Conservation (phyloP, 2,113 vertebrate species). For the Sander vitreus region DNA sequence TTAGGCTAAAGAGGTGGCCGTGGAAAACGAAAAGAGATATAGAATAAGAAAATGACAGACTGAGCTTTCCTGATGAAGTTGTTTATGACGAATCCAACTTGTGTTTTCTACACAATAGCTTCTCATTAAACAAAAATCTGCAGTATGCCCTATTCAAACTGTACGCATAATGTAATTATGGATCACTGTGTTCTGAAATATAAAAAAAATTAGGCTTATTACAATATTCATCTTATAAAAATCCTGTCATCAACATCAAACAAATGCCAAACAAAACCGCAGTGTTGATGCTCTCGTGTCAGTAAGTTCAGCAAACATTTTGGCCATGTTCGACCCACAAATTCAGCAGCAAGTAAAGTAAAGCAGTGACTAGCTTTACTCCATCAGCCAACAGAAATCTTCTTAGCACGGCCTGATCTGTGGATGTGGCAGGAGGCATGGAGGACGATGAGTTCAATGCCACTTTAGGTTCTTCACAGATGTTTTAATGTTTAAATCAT, state of each 20-base stretch:
- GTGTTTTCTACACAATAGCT: not conserved
- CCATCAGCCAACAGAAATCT: conserved; percentile 68
- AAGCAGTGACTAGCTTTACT: conserved; percentile 65
- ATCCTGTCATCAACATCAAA: not conserved
- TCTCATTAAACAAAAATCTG: not conserved
- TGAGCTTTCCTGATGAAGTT: not conserved
- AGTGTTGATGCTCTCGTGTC: conserved; percentile 24
- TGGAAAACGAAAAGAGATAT: conserved; percentile 5
- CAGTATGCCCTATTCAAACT: not conserved
- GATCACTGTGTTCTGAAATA: not conserved
- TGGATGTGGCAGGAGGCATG: conserved; percentile 71
- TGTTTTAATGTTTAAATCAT: conserved; percentile 1
- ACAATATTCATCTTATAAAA: not conserved
- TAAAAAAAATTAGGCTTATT: not conserved
- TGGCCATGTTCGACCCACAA: conserved; percentile 59
- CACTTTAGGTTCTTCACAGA: conserved; percentile 32
- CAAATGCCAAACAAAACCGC: not conserved
- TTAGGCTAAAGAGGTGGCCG: conserved; percentile 30
- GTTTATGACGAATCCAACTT: not conserved
- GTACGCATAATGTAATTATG: not conserved
- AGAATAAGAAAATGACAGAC: conserved; percentile 1
- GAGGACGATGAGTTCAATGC: conserved; percentile 46
- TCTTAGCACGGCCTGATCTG: conserved; percentile 77
- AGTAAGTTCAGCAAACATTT: conserved; percentile 36
- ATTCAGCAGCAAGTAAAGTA: conserved; percentile 53